Percentiles rank a stretch among this genome's conserved stretches.
These are phyloP conservation scores for Ochropleura plecta DNA, from an alignment of 2,888 invertebrate genomes.

Conservation along the genomic window DNA sequence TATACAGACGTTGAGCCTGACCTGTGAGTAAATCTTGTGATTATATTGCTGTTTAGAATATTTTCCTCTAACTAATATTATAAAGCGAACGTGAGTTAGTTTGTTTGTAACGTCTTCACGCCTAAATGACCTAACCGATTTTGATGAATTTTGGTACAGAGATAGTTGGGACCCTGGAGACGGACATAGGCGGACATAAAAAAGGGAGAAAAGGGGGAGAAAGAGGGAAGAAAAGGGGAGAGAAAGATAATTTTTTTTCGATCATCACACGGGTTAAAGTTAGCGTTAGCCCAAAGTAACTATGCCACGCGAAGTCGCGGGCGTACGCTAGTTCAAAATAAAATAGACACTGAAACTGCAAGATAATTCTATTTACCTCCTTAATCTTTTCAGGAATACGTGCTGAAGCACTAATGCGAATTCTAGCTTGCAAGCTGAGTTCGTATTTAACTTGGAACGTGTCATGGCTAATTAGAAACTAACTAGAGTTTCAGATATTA, in stretches of 20 bases:
- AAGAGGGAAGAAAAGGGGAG: no score
- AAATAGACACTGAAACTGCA: not conserved
- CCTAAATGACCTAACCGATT: no score
- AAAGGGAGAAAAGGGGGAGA: no score
- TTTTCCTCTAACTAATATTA: no score
- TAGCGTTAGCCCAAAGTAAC: no score
- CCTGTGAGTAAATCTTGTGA: constrained; percentile 77
- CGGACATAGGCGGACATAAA: no score
- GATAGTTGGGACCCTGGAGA: no score
- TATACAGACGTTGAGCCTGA: constrained; percentile 88
- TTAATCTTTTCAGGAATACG: constrained; percentile 4
- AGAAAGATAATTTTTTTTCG: no score
- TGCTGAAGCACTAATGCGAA: constrained; percentile 28
- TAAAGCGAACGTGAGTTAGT: no score
- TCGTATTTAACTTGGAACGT: constrained; percentile 36
- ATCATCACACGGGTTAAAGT: no score
- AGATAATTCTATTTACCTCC: constrained; percentile 7
- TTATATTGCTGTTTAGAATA: not conserved
- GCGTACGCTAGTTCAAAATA: not conserved
- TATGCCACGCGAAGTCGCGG: not conserved
- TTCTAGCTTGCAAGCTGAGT: constrained; percentile 27
- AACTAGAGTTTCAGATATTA: constrained; percentile 16
- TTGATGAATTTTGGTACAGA: no score
- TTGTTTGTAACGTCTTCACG: no score
- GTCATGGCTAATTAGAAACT: constrained; percentile 27